A percentile compares a stretch with the other conserved stretches of the same genome.
These are phyloP conservation scores for Arnoldichthys spilopterus DNA, from an alignment of 2,797 vertebrate genomes.

Conservation along the genomic window DNA sequence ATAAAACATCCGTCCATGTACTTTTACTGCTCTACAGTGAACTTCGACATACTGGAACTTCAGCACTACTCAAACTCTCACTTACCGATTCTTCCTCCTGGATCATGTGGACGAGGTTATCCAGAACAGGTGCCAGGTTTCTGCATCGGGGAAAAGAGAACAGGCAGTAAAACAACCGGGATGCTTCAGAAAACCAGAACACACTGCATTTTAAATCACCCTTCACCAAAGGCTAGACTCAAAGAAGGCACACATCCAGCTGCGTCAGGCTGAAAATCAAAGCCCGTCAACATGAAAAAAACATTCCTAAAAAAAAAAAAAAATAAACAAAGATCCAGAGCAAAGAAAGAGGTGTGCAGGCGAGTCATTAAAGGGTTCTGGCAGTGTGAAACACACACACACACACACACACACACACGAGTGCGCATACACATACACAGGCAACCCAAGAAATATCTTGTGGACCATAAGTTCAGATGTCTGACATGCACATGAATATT, in stretches of 20 bases:
- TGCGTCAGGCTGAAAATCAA: background rate
- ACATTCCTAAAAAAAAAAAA: background rate
- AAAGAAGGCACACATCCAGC: background rate
- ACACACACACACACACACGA: background rate
- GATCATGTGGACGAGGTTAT: constrained; percentile 97
- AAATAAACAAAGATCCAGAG: background rate
- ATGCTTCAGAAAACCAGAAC: constrained; percentile 20
- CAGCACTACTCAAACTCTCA: constrained; percentile 37
- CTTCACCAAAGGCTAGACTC: background rate
- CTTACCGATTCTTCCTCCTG: constrained; percentile 98
- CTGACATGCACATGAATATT: constrained; percentile 15
- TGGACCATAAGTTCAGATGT: background rate
- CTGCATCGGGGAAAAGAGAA: constrained; percentile 75
- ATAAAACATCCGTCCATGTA: background rate
- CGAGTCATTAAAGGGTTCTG: background rate
- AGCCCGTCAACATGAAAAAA: background rate
- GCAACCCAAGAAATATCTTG: background rate
- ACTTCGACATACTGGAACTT: background rate
- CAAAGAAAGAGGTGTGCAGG: background rate
- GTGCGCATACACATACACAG: too few species aligned
- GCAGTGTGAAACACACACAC: background rate
- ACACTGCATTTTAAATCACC: background rate
- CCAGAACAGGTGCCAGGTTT: constrained; percentile 93
- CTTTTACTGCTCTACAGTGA: background rate
- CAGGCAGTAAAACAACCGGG: constrained; percentile 59